Evolutionary conservation across 2,888 invertebrate genomes (phyloP).

Genomic region (Cetonia aurata): DNA sequence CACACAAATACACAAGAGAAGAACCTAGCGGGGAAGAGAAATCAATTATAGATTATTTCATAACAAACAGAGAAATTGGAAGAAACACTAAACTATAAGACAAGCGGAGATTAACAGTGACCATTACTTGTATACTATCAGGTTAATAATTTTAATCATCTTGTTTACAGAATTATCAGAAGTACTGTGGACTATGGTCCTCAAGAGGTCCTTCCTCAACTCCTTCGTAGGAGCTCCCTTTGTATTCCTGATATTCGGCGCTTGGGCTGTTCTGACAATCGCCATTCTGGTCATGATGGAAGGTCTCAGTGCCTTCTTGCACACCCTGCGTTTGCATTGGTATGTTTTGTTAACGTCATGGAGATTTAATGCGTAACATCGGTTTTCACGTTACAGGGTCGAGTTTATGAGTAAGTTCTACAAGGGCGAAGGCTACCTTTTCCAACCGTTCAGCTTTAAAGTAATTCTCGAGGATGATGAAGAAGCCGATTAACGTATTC

Average conservation of each 20-base stretch:
- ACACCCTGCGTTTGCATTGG: slow-evolving; percentile 92
- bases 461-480: slow-evolving; percentile 66
- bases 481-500: slow-evolving; percentile 54
- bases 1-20: no score
- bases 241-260: slow-evolving; percentile 78
- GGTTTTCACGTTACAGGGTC: slow-evolving; percentile 70
- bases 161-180: slow-evolving; percentile 79
- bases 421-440: slow-evolving; percentile 74
- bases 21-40: no score
- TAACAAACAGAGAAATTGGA: no score
- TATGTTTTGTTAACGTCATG: slow-evolving; percentile 58
- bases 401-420: slow-evolving; percentile 85
- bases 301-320: slow-evolving; percentile 90
- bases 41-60: no score
- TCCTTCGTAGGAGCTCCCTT: slow-evolving; percentile 66
- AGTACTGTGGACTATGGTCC: slow-evolving; percentile 81
- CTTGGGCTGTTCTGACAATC: slow-evolving; percentile 85
- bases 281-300: slow-evolving; percentile 91
- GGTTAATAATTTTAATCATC: no score
- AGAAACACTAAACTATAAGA: no score
- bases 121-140: not conserved
- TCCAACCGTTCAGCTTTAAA: slow-evolving; percentile 78
- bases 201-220: slow-evolving; percentile 63
- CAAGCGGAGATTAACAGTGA: no score
- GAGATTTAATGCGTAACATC: not conserved